Evolutionary conservation across 2,113 vertebrate genomes (phyloP).

Genomic region (Tragulus kanchil): DNA sequence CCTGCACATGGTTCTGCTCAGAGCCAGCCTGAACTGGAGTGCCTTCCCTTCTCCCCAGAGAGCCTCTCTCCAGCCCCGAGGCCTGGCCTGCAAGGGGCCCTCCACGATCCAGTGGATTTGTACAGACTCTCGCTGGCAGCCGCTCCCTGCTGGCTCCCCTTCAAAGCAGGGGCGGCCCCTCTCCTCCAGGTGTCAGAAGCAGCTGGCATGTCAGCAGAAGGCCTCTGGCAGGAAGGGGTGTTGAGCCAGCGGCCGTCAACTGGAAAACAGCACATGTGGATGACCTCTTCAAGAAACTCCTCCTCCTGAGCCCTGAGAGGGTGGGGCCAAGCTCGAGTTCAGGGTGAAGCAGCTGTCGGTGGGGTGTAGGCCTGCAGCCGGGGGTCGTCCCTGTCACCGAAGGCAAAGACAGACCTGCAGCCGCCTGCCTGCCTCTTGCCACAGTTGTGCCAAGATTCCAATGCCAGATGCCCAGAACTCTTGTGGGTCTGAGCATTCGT

Average conservation of each 20-base stretch:
- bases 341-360: not conserved
- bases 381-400: not conserved
- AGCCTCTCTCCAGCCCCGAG: not conserved
- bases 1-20: slow-evolving; percentile 53
- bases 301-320: not conserved
- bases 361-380: not conserved
- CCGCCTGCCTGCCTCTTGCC: not conserved
- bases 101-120: not conserved
- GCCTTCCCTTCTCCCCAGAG: not conserved
- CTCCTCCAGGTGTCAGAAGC: slow-evolving; percentile 73
- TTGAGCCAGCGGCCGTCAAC: slow-evolving; percentile 7
- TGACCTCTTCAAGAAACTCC: not conserved
- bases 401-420: not conserved
- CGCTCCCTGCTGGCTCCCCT: slow-evolving; percentile 56
- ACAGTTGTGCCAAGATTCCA: not conserved
- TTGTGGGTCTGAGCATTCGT: not conserved
- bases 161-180: slow-evolving; percentile 62
- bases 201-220: slow-evolving; percentile 60
- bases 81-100: slow-evolving; percentile 14
- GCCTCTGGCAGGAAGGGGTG: slow-evolving; percentile 60
- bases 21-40: not conserved
- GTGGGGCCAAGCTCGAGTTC: not conserved
- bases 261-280: slow-evolving; percentile 26
- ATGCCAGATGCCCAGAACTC: not conserved
- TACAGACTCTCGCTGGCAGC: slow-evolving; percentile 54